A percentile compares a stretch with the other conserved stretches of the same genome.
These are phyloP conservation scores for Gasterosteus nipponicus DNA, from an alignment of 2,113 vertebrate genomes.

Conservation along the genomic window DNA sequence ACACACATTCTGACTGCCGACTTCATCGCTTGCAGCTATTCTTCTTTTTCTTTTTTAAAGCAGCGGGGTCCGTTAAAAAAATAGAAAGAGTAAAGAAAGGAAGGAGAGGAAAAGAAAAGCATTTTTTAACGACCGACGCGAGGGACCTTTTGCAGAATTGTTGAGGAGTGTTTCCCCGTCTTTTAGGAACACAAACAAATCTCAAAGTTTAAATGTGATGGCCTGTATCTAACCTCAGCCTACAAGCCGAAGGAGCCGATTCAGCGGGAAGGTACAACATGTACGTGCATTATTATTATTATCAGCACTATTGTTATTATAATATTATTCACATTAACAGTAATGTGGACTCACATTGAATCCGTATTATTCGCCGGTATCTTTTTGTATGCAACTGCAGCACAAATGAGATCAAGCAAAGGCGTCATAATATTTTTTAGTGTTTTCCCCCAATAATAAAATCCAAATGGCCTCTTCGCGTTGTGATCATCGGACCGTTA, in stretches of 20 bases:
- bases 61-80: slow-evolving; percentile 53
- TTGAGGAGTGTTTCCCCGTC: slow-evolving; percentile 60
- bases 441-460: neutral
- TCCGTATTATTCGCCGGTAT: neutral
- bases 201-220: slow-evolving; percentile 64
- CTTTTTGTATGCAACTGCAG: neutral
- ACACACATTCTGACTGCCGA: slow-evolving; percentile 64
- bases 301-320: neutral
- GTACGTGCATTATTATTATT: neutral
- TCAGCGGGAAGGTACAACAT: slow-evolving; percentile 26
- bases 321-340: neutral
- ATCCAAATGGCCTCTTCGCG: too few species aligned
- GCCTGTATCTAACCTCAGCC: slow-evolving; percentile 55
- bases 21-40: slow-evolving; percentile 78
- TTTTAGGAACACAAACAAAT: slow-evolving; percentile 76
- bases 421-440: neutral
- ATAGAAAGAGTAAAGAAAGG: slow-evolving; percentile 7
- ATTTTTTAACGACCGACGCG: slow-evolving; percentile 72
- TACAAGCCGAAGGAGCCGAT: slow-evolving; percentile 38
- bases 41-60: slow-evolving; percentile 73
- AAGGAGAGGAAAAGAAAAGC: slow-evolving; percentile 73
- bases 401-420: neutral
- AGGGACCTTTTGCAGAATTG: slow-evolving; percentile 69
- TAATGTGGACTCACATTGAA: neutral
- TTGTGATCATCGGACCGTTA: neutral